Conservation (phyloP, 2,888 invertebrate genomes). For the Muscina levida region DNA sequence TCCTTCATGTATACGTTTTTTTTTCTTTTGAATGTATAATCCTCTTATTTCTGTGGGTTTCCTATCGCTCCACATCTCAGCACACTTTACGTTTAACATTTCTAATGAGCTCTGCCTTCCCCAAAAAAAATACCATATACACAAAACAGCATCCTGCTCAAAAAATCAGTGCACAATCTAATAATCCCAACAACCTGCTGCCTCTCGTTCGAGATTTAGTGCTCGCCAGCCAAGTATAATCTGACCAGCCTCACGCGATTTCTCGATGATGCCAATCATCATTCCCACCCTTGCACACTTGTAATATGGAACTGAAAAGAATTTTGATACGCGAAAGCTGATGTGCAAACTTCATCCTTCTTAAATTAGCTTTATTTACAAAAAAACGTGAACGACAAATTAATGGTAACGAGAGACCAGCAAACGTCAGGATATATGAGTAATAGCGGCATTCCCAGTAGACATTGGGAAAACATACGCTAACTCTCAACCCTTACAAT, state of each 20-base stretch:
- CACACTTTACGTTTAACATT: conserved; percentile 11
- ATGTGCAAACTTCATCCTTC: conserved; percentile 43
- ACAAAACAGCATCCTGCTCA: neutral
- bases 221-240: conserved; percentile 54
- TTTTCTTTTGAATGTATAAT: too few species aligned
- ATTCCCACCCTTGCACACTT: neutral
- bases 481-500: conserved; percentile 55
- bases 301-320: conserved; percentile 12
- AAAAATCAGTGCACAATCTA: neutral
- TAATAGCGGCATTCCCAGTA: conserved; percentile 1
- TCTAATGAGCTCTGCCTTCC: neutral
- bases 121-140: neutral
- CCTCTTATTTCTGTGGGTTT: too few species aligned
- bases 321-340: conserved; percentile 48
- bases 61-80: conserved; percentile 20
- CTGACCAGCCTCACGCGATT: conserved; percentile 17
- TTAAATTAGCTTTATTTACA: conserved; percentile 60
- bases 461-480: conserved; percentile 16
- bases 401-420: conserved; percentile 52
- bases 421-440: neutral
- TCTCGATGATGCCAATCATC: conserved; percentile 16
- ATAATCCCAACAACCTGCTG: conserved; percentile 7
- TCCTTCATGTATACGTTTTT: too few species aligned
- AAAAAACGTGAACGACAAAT: conserved; percentile 55
- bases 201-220: neutral